Conservation (phyloP, 2,888 invertebrate genomes). For the Harpagoxenus sublaevis region DNA sequence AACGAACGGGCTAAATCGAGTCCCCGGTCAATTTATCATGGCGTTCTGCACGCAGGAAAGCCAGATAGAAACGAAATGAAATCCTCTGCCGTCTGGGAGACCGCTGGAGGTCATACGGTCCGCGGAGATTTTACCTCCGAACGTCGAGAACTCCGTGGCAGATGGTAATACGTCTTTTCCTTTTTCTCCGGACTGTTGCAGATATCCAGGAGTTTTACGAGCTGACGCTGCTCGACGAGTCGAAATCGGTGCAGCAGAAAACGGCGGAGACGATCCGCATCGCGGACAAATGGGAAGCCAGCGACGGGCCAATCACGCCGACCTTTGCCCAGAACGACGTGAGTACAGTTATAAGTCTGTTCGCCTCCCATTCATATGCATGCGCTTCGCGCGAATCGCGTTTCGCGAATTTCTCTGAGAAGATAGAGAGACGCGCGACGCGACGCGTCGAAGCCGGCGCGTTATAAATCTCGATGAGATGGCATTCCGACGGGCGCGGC, state of each 20-base stretch:
- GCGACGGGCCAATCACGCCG: slow-evolving; percentile 89
- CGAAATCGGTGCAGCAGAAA: slow-evolving; percentile 97
- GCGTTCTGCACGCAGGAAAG: slow-evolving; percentile 27
- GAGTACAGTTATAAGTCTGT: slow-evolving; percentile 82
- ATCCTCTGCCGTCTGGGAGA: slow-evolving; percentile 25
- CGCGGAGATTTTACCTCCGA: slow-evolving; percentile 21
- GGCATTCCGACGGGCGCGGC: not conserved
- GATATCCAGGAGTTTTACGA: slow-evolving; percentile 99
- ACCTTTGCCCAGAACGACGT: slow-evolving; percentile 89
- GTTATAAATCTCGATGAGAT: not conserved
- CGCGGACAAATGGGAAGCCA: slow-evolving; percentile 96
- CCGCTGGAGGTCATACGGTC: not conserved
- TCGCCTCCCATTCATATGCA: not conserved
- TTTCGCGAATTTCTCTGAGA: not conserved
- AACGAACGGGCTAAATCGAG: slow-evolving; percentile 20
- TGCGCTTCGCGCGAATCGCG: slow-evolving; percentile 27
- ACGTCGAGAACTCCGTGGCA: not conserved
- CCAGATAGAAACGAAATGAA: slow-evolving; percentile 37
- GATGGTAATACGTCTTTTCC: slow-evolving; percentile 63
- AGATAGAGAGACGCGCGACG: not conserved
- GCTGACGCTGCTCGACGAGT: slow-evolving; percentile 97
- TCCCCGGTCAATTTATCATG: slow-evolving; percentile 45
- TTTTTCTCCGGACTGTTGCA: slow-evolving; percentile 86
- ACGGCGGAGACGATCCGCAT: slow-evolving; percentile 98
- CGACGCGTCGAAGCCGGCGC: not conserved